phyloP scores from a whole-genome alignment of 1,140 invertebrate species.

The Carposina sasakii region DNA sequence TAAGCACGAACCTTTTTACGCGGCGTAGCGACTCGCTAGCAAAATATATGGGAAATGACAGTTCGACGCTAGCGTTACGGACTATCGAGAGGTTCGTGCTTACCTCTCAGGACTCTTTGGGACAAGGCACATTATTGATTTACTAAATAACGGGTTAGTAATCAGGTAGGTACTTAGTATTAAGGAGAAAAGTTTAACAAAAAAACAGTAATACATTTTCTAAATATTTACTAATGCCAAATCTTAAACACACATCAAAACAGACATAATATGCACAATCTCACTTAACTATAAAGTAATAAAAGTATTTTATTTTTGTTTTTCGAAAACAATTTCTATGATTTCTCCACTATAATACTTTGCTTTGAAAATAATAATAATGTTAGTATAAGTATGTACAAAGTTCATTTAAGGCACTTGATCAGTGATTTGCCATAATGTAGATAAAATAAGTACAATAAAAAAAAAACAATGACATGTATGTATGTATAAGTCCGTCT shows the following conservation, averaged over 20 bases:
- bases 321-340: slow-evolving; percentile 63
- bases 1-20: too few relatives aligned
- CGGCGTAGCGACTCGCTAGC: too few relatives aligned
- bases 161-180: slow-evolving; percentile 7
- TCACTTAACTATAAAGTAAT: slow-evolving; percentile 62
- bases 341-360: slow-evolving; percentile 64
- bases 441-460: slow-evolving; percentile 58
- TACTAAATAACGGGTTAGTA: slow-evolving; percentile 14
- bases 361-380: slow-evolving; percentile 52
- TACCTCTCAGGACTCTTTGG: too few relatives aligned
- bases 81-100: too few relatives aligned
- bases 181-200: slow-evolving; percentile 25
- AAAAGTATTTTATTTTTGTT: slow-evolving; percentile 44
- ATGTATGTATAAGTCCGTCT: slow-evolving; percentile 39
- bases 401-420: slow-evolving; percentile 62
- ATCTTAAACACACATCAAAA: slow-evolving; percentile 71
- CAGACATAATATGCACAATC: slow-evolving; percentile 72
- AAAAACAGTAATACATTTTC: slow-evolving; percentile 42
- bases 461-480: slow-evolving; percentile 51
- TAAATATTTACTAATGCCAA: slow-evolving; percentile 70
- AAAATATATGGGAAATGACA: too few relatives aligned
- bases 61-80: too few relatives aligned
- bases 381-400: slow-evolving; percentile 66
- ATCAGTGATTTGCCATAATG: slow-evolving; percentile 51
- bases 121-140: slow-evolving; percentile 11